phyloP scores from a whole-genome alignment of 2,888 invertebrate species.

The Lepidonotus clava region DNA sequence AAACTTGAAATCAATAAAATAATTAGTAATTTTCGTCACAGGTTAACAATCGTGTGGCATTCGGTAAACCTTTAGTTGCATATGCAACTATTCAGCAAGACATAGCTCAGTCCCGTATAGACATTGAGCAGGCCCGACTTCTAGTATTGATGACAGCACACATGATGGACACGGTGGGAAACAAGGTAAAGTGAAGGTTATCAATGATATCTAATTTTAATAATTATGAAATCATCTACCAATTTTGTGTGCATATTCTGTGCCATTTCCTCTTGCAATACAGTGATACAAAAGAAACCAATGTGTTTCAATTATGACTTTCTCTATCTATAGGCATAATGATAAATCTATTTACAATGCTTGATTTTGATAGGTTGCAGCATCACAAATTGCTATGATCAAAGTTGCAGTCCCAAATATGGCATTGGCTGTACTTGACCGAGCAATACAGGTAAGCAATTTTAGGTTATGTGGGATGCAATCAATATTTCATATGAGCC shows the following conservation, averaged over 20 bases:
- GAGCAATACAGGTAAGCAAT: conserved; percentile 78
- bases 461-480: too few relatives aligned
- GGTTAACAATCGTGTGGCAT: conserved; percentile 79
- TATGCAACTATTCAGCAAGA: conserved; percentile 81
- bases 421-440: conserved; percentile 78
- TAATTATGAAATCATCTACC: neutral
- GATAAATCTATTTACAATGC: neutral
- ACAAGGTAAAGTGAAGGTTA: conserved; percentile 76
- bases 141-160: conserved; percentile 82
- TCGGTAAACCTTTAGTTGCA: conserved; percentile 80
- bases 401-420: conserved; percentile 81
- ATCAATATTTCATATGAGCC: too few relatives aligned
- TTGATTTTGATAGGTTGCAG: neutral
- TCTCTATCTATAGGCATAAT: neutral
- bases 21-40: too few relatives aligned
- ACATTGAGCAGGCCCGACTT: conserved; percentile 81
- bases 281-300: too few relatives aligned
- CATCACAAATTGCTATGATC: conserved; percentile 81
- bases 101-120: conserved; percentile 81
- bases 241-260: neutral
- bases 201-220: neutral
- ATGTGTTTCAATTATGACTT: neutral
- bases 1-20: too few relatives aligned
- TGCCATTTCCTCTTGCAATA: too few relatives aligned
- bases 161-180: conserved; percentile 82